Evolutionary conservation across 2,797 vertebrate species (phyloP), one percentile per base, ranked within the genome.

Genomic region (Rhinatrema bivittatum): DNA sequence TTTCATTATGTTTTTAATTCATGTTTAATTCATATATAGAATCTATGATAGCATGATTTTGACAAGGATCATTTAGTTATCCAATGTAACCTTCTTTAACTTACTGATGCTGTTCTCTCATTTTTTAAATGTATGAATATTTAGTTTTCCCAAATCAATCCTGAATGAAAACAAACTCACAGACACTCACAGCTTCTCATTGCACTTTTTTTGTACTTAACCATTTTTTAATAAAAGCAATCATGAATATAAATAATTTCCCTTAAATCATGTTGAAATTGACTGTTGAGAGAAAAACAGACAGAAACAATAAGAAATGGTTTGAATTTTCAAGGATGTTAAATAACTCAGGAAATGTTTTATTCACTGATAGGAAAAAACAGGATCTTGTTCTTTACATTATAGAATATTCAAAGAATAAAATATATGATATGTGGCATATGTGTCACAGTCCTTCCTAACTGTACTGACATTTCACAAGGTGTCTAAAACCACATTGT

Each of bases 321-420:
- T 56, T 61, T 68, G 32, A 24, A 43, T 66, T 62, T 49, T 43
- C 49, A 63, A 62, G 69, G 74, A 72, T 74, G 72, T 76, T 71
- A 59, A 61, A 66, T 48, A 67, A 55, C 65, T 73, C 76, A 85
- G 79, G 82, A 85, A 84, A 76, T 63, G 45, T 83, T 83, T 81
- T 72, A 73, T 72, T 76, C 72, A 65, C 69, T 79, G 81, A 82
- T 82, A 84, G 54, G 18, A 7, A 27, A 54, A 59, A 68, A 43
- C 56, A 79, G 72, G 61, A 72, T 70, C 68, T 74, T 43, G 29
- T 28, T 50, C 22, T 56, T 48, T 65, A 37, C 16, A 51, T 18
- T 72, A 62, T 46, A 39, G 46, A 71, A 43, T 47, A 61, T 65
- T 47, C 19, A 36, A 68, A 68, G 26, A 65, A 54, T 59, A 61